Base-by-base conservation (phyloP, 2,888 invertebrate genomes). In the Hesperia comma region DNA sequence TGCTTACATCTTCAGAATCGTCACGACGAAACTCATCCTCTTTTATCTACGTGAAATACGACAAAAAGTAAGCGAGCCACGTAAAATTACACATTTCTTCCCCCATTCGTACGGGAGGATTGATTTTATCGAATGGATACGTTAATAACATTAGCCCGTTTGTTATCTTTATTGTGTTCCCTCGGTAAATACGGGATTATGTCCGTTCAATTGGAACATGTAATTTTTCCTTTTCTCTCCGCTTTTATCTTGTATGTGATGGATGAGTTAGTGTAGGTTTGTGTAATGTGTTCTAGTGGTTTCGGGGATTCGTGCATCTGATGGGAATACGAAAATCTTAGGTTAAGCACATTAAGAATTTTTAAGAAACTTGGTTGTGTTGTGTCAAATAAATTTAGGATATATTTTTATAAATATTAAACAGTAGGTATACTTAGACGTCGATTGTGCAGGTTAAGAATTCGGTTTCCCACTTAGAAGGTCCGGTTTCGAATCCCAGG, bases 111-210 rank as follows among this genome's bases (percentile, higher is more conserved):
- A 69, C 68, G 68, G 67, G 70, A 67, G 72, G 75, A 79, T 77
- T 76, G 79, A 79, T 80, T 78, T 75, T 78, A 80, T 80, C 77
- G 76, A 71, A 76, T 75, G 72, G 54, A 66, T 60, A 43, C 76
- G 75, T 77, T 81, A 80, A 80, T 80, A 79, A 76, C 76, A 78
- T 81, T 79, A 79, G 74, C 76, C 74, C 75, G 73, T 77, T 77
- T 77, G 74, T 77, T 76, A 76, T 78, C 75, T 76, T 78, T 74
- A 77, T 77, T 75, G 73, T 73, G 72, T 74, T 69, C 70, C 54
- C 69, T 73, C 69, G 67, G 73, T 74, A 74, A 76, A 77, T 75
- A 77, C 70, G 72, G 70, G 71, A 74, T 72, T 72, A 70, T 67
- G 71, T 70, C 71, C 69, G 49, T 63, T 71, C 71, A 67, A 72